Percentiles rank a stretch among this genome's conserved stretches.
Evolutionary conservation across 2,113 vertebrate genomes (phyloP).

Genomic region (Lycaon pictus): DNA sequence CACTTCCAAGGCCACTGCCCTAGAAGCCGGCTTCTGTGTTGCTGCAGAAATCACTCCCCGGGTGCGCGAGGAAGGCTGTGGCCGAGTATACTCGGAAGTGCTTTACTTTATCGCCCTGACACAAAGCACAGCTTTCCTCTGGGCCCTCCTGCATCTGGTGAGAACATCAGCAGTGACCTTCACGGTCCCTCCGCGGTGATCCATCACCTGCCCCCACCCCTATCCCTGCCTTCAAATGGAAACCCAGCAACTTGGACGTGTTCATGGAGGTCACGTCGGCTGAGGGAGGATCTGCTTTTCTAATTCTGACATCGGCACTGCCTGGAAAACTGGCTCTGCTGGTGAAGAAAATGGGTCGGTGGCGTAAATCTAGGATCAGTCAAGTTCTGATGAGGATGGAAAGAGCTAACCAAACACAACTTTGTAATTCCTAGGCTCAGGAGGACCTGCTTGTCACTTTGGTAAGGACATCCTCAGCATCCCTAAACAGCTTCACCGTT

Average conservation of each 20-base stretch:
- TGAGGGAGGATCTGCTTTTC: slow-evolving; percentile 54
- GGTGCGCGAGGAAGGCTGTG: not conserved
- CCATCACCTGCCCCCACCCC: not conserved
- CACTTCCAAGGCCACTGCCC: slow-evolving; percentile 8
- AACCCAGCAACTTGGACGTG: not conserved
- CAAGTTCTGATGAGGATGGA: not conserved
- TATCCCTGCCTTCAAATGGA: not conserved
- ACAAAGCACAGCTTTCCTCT: not conserved
- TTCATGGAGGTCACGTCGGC: not conserved
- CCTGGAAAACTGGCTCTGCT: slow-evolving; percentile 17
- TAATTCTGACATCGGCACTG: not conserved
- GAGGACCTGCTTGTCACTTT: not conserved
- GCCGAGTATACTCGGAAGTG: not conserved
- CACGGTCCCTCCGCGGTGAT: slow-evolving; percentile 4
- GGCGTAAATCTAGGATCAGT: not conserved
- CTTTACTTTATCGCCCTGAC: not conserved
- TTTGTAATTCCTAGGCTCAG: not conserved
- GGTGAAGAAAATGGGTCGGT: slow-evolving; percentile 1
- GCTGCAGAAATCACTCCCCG: not conserved
- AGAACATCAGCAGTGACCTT: slow-evolving; percentile 17
- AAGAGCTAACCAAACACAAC: not conserved
- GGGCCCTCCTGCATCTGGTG: not conserved
- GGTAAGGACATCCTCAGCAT: not conserved
- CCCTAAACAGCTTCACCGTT: not conserved
- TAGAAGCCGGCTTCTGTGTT: not conserved